These are phyloP conservation scores for Peromyscus nudipes DNA, from an alignment of 2,797 vertebrate genomes.

Conservation along the genomic window DNA sequence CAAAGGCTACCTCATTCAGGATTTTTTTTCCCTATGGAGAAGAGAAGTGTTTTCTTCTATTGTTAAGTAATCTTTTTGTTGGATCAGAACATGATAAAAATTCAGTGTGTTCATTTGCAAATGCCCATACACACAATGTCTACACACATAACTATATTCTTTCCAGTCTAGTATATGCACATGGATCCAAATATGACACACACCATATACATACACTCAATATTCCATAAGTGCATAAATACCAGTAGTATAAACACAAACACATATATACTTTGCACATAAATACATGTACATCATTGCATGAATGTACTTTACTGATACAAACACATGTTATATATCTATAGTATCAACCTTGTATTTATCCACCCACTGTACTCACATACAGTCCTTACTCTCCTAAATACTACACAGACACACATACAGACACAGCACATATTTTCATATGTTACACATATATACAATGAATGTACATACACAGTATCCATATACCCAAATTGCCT, in stretches of 20 bases:
- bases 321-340: neutral
- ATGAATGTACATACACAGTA: neutral
- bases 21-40: neutral
- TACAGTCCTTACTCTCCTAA: neutral
- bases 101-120: neutral
- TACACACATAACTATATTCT: neutral
- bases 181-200: neutral
- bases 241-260: neutral
- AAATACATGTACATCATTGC: neutral
- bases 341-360: neutral
- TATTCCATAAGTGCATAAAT: neutral
- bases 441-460: neutral
- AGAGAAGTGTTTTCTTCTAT: neutral
- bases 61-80: conserved; percentile 47
- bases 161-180: neutral
- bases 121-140: neutral
- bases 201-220: neutral
- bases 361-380: neutral
- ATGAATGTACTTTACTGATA: neutral
- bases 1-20: conserved; percentile 51
- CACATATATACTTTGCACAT: neutral
- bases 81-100: conserved; percentile 32
- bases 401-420: neutral
- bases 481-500: neutral
- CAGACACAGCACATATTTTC: neutral